A percentile compares a stretch with the other conserved stretches of the same genome.
Evolutionary conservation across 1,140 invertebrate species (phyloP).

Genomic region (Paracyclopina nana): DNA sequence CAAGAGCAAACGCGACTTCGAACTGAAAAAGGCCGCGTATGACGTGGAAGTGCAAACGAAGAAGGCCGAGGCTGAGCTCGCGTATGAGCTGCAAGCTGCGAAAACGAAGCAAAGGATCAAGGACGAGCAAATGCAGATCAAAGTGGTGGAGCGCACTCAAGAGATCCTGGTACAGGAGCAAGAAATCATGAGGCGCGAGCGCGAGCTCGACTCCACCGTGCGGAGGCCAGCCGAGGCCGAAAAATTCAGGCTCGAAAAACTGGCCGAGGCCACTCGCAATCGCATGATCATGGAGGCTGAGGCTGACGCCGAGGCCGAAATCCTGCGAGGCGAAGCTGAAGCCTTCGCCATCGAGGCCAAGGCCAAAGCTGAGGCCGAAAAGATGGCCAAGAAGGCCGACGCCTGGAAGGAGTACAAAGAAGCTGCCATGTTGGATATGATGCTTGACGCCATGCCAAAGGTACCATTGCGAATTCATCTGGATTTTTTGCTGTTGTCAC

Average conservation of each 20-base stretch:
- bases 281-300: conserved; percentile 72
- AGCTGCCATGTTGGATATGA: conserved; percentile 92
- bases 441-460: conserved; percentile 84
- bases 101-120: conserved; percentile 89
- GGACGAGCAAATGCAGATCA: conserved; percentile 91
- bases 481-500: conserved; percentile 12
- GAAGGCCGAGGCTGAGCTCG: conserved; percentile 84
- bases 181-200: conserved; percentile 45
- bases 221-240: conserved; percentile 81
- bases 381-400: conserved; percentile 88
- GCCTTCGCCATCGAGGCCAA: conserved; percentile 81
- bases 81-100: conserved; percentile 78
- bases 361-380: conserved; percentile 73
- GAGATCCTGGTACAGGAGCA: conserved; percentile 71
- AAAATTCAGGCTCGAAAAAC: conserved; percentile 72
- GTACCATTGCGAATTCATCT: conserved; percentile 30
- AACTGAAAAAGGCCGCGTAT: conserved; percentile 88
- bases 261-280: conserved; percentile 84
- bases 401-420: conserved; percentile 89
- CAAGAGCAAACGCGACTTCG: conserved; percentile 85
- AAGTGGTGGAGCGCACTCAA: conserved; percentile 75
- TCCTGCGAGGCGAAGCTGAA: conserved; percentile 63
- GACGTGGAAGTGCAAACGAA: conserved; percentile 93
- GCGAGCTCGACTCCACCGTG: conserved; percentile 72
- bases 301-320: conserved; percentile 74